Percentiles rank a stretch among this genome's conserved stretches.
Evolutionary conservation across 2,113 vertebrate genomes (phyloP).

Genomic region (Cygnus atratus): DNA sequence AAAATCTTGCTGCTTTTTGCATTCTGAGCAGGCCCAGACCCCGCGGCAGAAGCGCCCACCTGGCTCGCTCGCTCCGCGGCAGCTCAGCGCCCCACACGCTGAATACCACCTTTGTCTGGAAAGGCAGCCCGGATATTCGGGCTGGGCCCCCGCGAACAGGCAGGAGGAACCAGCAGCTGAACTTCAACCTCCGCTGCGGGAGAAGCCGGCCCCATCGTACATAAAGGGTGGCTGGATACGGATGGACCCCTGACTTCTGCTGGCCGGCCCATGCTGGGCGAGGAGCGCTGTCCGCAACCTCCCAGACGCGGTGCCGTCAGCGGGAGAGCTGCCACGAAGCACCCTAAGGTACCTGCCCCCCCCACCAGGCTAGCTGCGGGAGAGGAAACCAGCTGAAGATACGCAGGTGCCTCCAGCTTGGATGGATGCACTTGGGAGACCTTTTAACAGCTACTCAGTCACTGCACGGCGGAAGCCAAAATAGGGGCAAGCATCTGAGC

Average conservation of each 20-base stretch:
- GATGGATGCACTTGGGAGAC: background rate
- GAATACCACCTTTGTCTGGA: rapidly evolving
- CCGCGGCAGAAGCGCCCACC: background rate
- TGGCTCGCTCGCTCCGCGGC: background rate
- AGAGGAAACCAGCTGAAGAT: background rate
- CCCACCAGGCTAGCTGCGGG: background rate
- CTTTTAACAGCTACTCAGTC: background rate
- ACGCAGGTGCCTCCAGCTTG: background rate
- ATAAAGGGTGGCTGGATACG: background rate
- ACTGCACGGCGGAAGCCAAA: background rate
- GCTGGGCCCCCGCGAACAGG: background rate
- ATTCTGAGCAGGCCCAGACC: background rate
- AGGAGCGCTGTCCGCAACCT: background rate
- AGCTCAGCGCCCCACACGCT: rapidly evolving
- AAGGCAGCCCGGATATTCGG: background rate
- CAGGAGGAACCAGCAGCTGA: background rate
- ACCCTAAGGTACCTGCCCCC: background rate
- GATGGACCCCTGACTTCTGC: background rate
- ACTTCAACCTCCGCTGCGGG: background rate
- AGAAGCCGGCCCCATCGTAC: background rate
- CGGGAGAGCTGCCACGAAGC: background rate
- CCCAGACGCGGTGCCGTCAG: background rate
- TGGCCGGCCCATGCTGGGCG: background rate
- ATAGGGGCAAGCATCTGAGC: background rate
- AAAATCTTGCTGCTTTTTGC: background rate